Evolutionary conservation across 2,888 invertebrate species (phyloP).

Genomic region (Serripes groenlandicus): DNA sequence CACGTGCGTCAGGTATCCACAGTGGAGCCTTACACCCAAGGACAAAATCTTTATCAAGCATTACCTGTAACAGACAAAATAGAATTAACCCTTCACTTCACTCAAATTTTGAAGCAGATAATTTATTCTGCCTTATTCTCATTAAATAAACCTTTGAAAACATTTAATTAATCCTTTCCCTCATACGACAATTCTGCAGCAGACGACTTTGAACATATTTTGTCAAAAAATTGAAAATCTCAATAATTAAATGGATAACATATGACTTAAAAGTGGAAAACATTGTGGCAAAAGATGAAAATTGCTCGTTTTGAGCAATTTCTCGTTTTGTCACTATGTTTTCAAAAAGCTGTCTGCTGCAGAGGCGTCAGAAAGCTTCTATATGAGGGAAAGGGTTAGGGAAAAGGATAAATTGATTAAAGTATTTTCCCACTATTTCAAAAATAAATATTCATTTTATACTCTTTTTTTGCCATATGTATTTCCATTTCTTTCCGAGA

Average conservation of each 20-base stretch:
- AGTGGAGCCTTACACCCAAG: slow-evolving; percentile 87
- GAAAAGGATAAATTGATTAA: too few relatives aligned
- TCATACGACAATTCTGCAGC: too few relatives aligned
- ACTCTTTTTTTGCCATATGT: too few relatives aligned
- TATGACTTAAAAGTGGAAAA: not conserved
- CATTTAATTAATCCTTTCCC: not conserved
- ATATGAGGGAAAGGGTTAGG: not conserved
- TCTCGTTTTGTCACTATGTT: not conserved
- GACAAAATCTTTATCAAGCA: slow-evolving; percentile 81
- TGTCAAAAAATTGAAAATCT: too few relatives aligned
- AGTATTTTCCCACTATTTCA: too few relatives aligned
- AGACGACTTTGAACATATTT: too few relatives aligned
- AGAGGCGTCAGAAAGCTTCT: not conserved
- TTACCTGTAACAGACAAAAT: slow-evolving; percentile 52
- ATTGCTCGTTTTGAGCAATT: not conserved
- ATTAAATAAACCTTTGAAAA: too few relatives aligned
- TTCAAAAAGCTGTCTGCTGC: not conserved
- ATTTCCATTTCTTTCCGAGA: too few relatives aligned
- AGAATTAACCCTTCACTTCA: not conserved
- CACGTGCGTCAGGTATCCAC: slow-evolving; percentile 89
- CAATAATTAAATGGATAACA: too few relatives aligned
- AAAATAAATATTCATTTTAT: too few relatives aligned
- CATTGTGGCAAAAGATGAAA: not conserved
- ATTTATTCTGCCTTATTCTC: not conserved
- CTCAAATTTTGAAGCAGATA: not conserved